Evolutionary conservation across 2,113 vertebrate species (phyloP).

Genomic region (Phrynosoma blainvillii): DNA sequence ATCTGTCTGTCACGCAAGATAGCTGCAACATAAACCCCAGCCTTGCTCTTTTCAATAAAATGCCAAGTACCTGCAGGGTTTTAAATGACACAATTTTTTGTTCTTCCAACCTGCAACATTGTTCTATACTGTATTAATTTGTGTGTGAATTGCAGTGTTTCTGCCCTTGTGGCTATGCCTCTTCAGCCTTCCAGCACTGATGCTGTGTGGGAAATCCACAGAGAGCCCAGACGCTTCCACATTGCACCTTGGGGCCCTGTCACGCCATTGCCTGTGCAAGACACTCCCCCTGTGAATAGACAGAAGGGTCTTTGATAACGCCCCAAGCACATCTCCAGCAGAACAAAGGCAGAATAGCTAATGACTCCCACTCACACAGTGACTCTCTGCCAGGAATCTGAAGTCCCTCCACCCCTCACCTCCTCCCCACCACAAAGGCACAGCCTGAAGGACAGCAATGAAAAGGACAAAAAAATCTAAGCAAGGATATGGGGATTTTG

Average conservation of each 20-base stretch:
- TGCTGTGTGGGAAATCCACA: neutral
- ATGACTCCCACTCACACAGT: conserved; percentile 22
- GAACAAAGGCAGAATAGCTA: conserved; percentile 39
- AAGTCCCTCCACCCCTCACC: conserved; percentile 1
- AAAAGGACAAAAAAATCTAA: neutral
- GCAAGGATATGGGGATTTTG: conserved; percentile 14
- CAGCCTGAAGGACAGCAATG: neutral
- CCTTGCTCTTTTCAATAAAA: neutral
- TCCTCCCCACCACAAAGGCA: neutral
- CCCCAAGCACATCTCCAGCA: conserved; percentile 34
- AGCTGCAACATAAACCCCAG: neutral
- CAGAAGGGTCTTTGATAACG: conserved; percentile 40
- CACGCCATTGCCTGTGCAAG: conserved; percentile 30
- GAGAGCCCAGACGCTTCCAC: conserved; percentile 8
- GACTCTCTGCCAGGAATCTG: conserved; percentile 35
- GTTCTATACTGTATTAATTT: neutral
- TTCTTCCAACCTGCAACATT: neutral
- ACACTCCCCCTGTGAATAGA: conserved; percentile 34
- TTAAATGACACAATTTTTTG: neutral
- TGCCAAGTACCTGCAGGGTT: neutral
- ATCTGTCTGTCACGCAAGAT: neutral
- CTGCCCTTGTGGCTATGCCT: neutral
- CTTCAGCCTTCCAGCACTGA: neutral
- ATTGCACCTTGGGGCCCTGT: conserved; percentile 22
- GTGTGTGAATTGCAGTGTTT: neutral